phyloP scores from a whole-genome alignment of 2,113 vertebrate genomes.

The Bos taurus region DNA sequence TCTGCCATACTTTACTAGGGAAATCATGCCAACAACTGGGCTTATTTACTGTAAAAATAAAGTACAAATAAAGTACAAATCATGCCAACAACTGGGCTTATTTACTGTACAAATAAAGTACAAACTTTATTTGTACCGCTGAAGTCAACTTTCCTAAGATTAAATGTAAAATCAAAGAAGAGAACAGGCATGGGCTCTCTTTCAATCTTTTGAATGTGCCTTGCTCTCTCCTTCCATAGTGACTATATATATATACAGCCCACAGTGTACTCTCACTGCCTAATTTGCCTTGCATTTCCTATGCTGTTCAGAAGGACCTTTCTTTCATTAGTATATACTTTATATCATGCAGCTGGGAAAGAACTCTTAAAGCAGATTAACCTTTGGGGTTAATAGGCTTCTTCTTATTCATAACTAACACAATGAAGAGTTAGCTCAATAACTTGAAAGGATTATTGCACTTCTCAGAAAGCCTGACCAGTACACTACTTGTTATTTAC shows the following conservation, averaged over 20 bases:
- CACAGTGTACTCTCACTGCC: not conserved
- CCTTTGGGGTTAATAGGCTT: slow-evolving; percentile 26
- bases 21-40: not conserved
- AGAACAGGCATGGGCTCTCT: not conserved
- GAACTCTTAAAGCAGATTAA: slow-evolving; percentile 18
- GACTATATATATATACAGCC: not conserved
- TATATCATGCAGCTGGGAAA: not conserved
- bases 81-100: too few relatives aligned
- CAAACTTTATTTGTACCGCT: not conserved
- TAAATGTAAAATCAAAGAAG: not conserved
- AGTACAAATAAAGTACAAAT: too few relatives aligned
- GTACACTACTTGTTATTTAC: not conserved
- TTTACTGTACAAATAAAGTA: too few relatives aligned
- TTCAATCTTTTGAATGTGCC: not conserved
- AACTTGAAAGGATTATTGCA: not conserved
- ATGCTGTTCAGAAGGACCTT: not conserved
- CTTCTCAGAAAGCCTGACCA: not conserved
- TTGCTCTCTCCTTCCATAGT: not conserved
- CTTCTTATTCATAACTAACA: slow-evolving; percentile 28
- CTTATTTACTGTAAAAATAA: too few relatives aligned
- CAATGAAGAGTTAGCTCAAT: slow-evolving; percentile 8
- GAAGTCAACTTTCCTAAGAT: not conserved
- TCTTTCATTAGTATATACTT: not conserved
- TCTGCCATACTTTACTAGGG: not conserved
- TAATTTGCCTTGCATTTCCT: not conserved